A percentile compares a stretch with the other conserved stretches of the same genome.
phyloP scores from a whole-genome alignment of 2,113 vertebrate genomes.

The Gymnorhina tibicen region DNA sequence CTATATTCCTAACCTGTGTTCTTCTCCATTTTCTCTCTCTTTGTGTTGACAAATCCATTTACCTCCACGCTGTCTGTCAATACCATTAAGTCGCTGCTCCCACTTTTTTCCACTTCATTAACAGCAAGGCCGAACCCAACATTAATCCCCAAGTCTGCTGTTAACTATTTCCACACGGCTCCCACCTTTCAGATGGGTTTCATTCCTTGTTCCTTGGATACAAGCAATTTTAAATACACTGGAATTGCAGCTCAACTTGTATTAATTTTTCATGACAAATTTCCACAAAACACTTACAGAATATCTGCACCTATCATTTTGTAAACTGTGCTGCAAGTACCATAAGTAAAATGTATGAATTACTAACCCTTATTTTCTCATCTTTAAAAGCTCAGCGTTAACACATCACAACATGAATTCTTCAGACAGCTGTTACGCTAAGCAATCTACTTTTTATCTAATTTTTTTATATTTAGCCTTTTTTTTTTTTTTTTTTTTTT shows the following conservation, averaged over 20 bases:
- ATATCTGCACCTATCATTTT: background rate
- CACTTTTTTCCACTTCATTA: slow-evolving; percentile 36
- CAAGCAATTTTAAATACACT: background rate
- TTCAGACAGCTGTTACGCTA: background rate
- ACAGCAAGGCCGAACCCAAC: background rate
- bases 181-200: background rate
- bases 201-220: background rate
- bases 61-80: background rate
- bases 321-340: background rate
- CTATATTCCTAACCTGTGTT: background rate
- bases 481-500: background rate
- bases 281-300: background rate
- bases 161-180: background rate
- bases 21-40: background rate
- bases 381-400: background rate
- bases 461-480: background rate
- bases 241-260: background rate
- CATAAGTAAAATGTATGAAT: background rate
- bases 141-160: background rate
- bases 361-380: background rate
- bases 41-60: slow-evolving; percentile 23
- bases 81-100: slow-evolving; percentile 14
- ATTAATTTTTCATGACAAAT: background rate
- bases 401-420: background rate
- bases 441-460: background rate